Evolutionary conservation across 1,140 invertebrate genomes (phyloP).

Genomic region (Gonatopus flavifemur): DNA sequence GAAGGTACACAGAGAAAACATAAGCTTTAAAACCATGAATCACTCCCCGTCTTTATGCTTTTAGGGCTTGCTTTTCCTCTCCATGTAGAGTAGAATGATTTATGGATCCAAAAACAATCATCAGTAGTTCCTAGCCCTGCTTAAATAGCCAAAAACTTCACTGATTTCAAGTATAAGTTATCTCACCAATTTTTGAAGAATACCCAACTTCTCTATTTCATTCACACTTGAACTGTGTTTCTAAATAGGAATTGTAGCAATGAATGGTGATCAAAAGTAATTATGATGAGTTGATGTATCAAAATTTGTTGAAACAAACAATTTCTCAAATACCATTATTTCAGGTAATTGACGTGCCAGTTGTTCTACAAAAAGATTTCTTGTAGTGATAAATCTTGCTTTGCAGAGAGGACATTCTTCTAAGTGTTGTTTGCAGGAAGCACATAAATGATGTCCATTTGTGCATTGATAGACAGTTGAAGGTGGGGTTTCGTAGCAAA

Average conservation of each 20-base stretch:
- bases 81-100: no score
- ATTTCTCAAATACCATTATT: constrained; percentile 25
- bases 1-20: no score
- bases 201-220: not conserved
- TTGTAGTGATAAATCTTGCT: constrained; percentile 18
- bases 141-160: no score
- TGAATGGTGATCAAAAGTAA: no score
- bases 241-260: no score
- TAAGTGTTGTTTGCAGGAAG: constrained; percentile 19
- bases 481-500: constrained; percentile 31
- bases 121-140: no score
- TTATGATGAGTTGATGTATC: not conserved
- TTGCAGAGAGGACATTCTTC: constrained; percentile 33
- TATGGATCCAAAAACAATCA: no score
- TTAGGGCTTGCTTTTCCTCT: no score
- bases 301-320: constrained; percentile 2
- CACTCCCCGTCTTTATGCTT: no score
- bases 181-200: constrained; percentile 15
- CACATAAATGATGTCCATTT: constrained; percentile 38
- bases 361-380: constrained; percentile 30
- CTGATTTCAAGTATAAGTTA: no score
- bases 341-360: constrained; percentile 31
- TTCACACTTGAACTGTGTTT: not conserved
- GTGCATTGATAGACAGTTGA: constrained; percentile 23
- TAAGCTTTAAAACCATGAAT: no score